Evolutionary conservation across 2,888 invertebrate genomes (phyloP).

Genomic region (Thecocarcelia acutangulata): DNA sequence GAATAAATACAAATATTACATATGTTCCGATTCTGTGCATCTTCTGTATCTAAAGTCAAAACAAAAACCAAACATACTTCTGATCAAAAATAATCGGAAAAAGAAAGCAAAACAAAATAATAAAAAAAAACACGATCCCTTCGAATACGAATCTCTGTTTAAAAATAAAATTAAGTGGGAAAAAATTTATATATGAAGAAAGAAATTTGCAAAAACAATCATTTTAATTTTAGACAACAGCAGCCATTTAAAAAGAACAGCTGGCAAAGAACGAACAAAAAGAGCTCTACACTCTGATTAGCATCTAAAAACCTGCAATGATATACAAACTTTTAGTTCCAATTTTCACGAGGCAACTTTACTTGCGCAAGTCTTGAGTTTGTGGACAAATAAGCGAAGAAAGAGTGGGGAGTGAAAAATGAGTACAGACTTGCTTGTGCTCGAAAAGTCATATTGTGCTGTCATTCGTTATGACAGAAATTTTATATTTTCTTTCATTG

Average conservation of each 20-base stretch:
- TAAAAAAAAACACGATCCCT: constrained; percentile 18
- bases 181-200: constrained; percentile 9
- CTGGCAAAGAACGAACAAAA: neutral
- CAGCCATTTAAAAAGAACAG: constrained; percentile 6
- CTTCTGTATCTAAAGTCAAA: constrained; percentile 34
- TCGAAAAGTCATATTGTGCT: too few species aligned
- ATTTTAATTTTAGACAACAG: constrained; percentile 19
- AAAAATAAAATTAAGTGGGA: constrained; percentile 19
- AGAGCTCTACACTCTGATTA: neutral
- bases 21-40: constrained; percentile 57
- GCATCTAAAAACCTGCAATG: too few species aligned
- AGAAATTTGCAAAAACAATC: constrained; percentile 39
- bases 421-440: too few species aligned
- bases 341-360: too few species aligned
- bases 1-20: constrained; percentile 64
- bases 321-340: too few species aligned
- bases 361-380: too few species aligned
- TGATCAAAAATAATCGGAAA: neutral
- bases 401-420: too few species aligned
- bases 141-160: constrained; percentile 44
- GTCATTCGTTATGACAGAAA: too few species aligned
- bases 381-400: too few species aligned
- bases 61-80: constrained; percentile 9
- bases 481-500: too few species aligned
- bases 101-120: neutral